Evolutionary conservation across 2,797 vertebrate species (phyloP).

Genomic region (Brachymystax lenok): DNA sequence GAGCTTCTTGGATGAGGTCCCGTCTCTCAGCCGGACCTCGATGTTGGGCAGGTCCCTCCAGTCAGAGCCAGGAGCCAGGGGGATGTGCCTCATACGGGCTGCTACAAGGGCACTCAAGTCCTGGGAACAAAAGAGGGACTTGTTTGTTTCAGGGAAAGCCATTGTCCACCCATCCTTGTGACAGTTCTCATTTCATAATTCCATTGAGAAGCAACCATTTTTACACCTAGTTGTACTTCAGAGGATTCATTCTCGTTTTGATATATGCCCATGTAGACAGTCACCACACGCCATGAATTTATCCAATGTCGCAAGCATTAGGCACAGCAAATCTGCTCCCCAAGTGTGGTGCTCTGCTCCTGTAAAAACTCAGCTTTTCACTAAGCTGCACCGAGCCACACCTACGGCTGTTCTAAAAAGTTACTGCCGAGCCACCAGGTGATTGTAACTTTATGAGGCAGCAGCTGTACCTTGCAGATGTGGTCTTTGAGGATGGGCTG

Average conservation of each 20-base stretch:
- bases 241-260: too few relatives aligned
- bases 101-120: constrained; percentile 97
- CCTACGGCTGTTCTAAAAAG: neutral
- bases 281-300: too few relatives aligned
- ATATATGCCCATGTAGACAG: too few relatives aligned
- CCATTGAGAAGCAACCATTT: too few relatives aligned
- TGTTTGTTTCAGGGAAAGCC: too few relatives aligned
- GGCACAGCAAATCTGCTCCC: too few relatives aligned
- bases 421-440: neutral
- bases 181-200: too few relatives aligned
- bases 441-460: neutral
- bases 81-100: constrained; percentile 94
- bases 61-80: constrained; percentile 91
- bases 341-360: too few relatives aligned
- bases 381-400: neutral
- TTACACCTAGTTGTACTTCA: too few relatives aligned
- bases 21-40: constrained; percentile 88
- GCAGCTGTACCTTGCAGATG: constrained; percentile 88
- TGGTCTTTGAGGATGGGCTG: constrained; percentile 97
- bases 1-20: constrained; percentile 87
- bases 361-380: too few relatives aligned
- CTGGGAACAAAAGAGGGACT: constrained; percentile 60
- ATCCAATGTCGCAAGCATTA: too few relatives aligned
- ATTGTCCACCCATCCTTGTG: neutral
- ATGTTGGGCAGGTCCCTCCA: constrained; percentile 97